Evolutionary conservation across 2,888 invertebrate species (phyloP), one percentile per base, ranked within the genome.

Genomic region (Gibbula magus): DNA sequence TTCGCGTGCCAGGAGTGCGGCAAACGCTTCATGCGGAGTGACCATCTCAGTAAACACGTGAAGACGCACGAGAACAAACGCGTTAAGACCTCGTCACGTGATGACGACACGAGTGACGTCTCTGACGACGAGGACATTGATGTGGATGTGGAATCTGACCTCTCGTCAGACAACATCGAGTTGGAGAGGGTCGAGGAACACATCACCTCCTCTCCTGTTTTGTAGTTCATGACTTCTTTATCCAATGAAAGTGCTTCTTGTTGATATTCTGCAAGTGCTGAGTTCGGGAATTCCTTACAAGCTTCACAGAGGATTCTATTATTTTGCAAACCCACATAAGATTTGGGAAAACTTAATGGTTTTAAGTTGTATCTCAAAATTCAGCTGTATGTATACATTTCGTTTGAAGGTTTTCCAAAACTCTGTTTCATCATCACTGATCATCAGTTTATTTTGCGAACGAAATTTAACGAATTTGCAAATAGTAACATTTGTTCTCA

Each of bases 1-100:
- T 98, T 96, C 91, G 95, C 96, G 0, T 98, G 98, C 91, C 93
- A 94, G 0, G 95, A 96, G 29, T 98, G 98, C 89, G 96, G 96
- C 0, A 98, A 98, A 93, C 95, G 96, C 81, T 98, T 98, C 90
- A 98, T 98, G 0, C 94, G 98, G 51, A 96, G 98, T 87, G 98
- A 98, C 92, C 98, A 98, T 92, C 94, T 98, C 81, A 98, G 97
- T 93, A 98, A 98, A 90, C 98, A 98, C 91, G 95, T 96, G 81
- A 95, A 96, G 89, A 98, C 97, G 0, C 98, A 98, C 88, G 93
- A 92, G 82, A 88, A 87, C 29, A 90, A 89, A 78, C 86, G 85
- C 13, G 32, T 78, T 20, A 82, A 80, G 13, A 73, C 29, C 10
- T 53, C 73, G n/a, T 78, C 35, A 20, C 80, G 81, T 77, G 86